phyloP scores from a whole-genome alignment of 2,797 vertebrate species.

The Bufotes viridis region DNA sequence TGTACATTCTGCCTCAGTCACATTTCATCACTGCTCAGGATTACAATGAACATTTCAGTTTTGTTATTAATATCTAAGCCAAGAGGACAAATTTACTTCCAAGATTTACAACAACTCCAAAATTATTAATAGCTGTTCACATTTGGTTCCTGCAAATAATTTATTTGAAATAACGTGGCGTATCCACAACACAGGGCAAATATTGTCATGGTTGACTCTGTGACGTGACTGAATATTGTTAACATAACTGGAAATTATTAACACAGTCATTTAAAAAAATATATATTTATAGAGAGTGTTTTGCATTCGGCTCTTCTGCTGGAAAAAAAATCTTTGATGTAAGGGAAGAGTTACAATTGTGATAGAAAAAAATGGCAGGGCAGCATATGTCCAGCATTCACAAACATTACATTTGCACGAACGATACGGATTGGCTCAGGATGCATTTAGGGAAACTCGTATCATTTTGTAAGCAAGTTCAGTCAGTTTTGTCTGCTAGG shows the following conservation, averaged over 20 bases:
- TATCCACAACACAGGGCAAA: constrained; percentile 55
- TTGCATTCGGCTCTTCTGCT: constrained; percentile 17
- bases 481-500: no score
- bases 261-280: constrained; percentile 46
- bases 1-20: neutral
- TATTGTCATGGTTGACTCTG: constrained; percentile 26
- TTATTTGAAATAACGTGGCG: constrained; percentile 34
- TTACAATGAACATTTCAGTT: constrained; percentile 20
- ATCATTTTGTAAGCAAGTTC: no score
- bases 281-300: constrained; percentile 50
- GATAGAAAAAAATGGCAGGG: constrained; percentile 2
- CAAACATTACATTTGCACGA: neutral
- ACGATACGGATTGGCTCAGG: no score
- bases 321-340: constrained; percentile 27
- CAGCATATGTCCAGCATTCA: constrained; percentile 13
- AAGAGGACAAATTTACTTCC: constrained; percentile 8
- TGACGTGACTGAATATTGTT: constrained; percentile 30
- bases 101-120: constrained; percentile 34
- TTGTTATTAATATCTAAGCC: constrained; percentile 24
- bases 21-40: neutral
- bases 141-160: constrained; percentile 25
- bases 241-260: constrained; percentile 39
- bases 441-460: no score
- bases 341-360: constrained; percentile 23
- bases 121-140: constrained; percentile 30